These are phyloP conservation scores for Trypoxylus dichotomus DNA, from an alignment of 1,140 invertebrate genomes.

Conservation along the genomic window DNA sequence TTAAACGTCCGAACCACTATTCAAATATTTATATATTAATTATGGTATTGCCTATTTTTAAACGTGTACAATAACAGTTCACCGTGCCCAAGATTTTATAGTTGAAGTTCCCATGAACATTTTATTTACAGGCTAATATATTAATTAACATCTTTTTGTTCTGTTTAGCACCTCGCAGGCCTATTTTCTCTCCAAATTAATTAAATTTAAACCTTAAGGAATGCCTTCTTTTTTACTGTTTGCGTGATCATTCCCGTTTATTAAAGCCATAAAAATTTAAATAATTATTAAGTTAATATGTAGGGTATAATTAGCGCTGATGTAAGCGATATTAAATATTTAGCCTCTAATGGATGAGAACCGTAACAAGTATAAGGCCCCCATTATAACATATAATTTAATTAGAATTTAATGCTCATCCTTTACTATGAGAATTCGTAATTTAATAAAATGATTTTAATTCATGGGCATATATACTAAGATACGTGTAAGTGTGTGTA, in stretches of 20 bases:
- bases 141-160: slow-evolving; percentile 13
- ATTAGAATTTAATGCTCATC: background rate
- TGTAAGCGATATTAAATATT: background rate
- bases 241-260: background rate
- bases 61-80: background rate
- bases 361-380: no score
- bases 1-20: no score
- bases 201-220: background rate
- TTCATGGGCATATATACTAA: no score
- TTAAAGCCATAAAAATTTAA: background rate
- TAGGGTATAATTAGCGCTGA: background rate
- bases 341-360: no score
- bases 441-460: background rate
- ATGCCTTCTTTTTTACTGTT: background rate
- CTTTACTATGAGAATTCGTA: background rate
- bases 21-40: no score
- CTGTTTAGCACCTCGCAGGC: background rate
- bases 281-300: background rate
- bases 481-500: no score
- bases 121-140: background rate
- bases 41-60: background rate
- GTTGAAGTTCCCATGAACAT: background rate
- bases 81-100: background rate
- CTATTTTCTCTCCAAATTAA: slow-evolving; percentile 1
- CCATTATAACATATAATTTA: background rate